A percentile compares a stretch with the other conserved stretches of the same genome.
Conservation (phyloP, 2,888 invertebrate genomes). For the Lepidochrysops patricia region DNA sequence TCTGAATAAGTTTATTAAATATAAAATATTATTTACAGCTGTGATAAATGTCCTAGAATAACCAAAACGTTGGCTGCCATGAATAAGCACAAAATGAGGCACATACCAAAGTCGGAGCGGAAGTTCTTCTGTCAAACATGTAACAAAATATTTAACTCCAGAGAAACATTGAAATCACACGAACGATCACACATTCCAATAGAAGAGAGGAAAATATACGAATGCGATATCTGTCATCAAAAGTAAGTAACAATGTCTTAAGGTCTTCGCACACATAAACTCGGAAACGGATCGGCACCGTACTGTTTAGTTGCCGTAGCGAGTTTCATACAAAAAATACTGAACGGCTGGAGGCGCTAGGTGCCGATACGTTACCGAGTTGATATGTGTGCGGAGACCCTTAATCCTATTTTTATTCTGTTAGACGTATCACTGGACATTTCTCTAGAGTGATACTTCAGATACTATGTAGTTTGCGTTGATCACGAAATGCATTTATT, state of each 20-base stretch:
- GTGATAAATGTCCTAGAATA: conserved; percentile 70
- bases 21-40: conserved; percentile 56
- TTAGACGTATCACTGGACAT: too few species aligned
- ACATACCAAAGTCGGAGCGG: conserved; percentile 68
- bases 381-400: too few species aligned
- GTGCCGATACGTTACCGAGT: too few species aligned
- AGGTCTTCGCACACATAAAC: too few species aligned
- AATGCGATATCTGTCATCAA: conserved; percentile 64
- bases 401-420: not conserved
- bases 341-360: too few species aligned
- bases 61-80: conserved; percentile 60
- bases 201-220: conserved; percentile 66
- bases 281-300: too few species aligned
- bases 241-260: conserved; percentile 57
- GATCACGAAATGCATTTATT: too few species aligned
- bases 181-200: conserved; percentile 69
- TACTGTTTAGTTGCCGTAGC: too few species aligned
- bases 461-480: too few species aligned
- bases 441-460: too few species aligned
- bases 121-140: conserved; percentile 62
- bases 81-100: conserved; percentile 67
- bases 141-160: conserved; percentile 62
- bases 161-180: conserved; percentile 67
- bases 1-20: too few species aligned
- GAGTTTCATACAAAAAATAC: too few species aligned